Evolutionary conservation across 2,888 invertebrate genomes (phyloP).

Genomic region (Dolichopus griseipennis): DNA sequence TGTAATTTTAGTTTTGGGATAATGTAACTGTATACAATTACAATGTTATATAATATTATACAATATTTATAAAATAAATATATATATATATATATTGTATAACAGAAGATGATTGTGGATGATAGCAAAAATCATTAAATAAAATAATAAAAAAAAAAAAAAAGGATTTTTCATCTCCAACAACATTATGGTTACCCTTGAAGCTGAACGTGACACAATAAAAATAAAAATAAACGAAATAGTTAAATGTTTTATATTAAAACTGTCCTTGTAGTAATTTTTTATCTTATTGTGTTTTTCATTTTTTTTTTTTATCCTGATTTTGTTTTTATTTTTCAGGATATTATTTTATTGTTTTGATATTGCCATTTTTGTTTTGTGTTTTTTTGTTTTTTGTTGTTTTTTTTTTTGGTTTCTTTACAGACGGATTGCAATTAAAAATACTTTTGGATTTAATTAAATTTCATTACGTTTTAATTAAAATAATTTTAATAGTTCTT

Average conservation of each 20-base stretch:
- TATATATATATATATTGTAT: neutral
- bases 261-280: no score
- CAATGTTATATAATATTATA: no score
- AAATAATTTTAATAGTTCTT: neutral
- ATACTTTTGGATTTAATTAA: conserved; percentile 6
- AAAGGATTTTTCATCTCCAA: neutral
- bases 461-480: conserved; percentile 4
- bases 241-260: neutral
- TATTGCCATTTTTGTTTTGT: neutral
- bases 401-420: conserved; percentile 1
- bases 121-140: neutral
- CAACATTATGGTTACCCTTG: neutral
- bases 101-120: neutral
- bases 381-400: neutral
- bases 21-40: neutral
- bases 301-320: neutral
- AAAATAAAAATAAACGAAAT: neutral
- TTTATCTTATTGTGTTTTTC: neutral
- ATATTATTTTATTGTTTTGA: neutral
- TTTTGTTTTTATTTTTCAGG: neutral
- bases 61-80: neutral
- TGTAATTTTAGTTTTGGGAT: neutral
- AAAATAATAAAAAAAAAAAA: neutral
- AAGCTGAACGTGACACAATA: conserved; percentile 6
- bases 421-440: conserved; percentile 4